phyloP scores from a whole-genome alignment of 2,797 vertebrate species.

The Prunella strophiata region DNA sequence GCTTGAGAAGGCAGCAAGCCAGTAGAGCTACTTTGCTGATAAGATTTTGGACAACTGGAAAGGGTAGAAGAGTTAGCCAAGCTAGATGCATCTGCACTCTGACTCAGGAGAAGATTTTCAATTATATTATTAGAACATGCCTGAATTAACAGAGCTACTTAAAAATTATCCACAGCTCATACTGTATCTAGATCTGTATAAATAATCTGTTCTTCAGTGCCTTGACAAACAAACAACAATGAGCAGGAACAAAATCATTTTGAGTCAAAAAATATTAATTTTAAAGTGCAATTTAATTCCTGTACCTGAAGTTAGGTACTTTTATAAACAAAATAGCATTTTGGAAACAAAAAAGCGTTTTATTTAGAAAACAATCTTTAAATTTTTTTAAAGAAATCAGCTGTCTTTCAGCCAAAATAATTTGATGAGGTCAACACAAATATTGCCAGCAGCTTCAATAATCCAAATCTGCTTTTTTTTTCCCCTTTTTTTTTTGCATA shows the following conservation, averaged over 20 bases:
- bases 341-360: not conserved
- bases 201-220: not conserved
- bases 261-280: not conserved
- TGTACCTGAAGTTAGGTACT: not conserved
- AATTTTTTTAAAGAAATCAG: not conserved
- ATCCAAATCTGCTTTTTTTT: not conserved
- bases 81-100: not conserved
- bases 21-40: not conserved
- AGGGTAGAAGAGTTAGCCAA: not conserved
- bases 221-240: not conserved
- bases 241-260: not conserved
- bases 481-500: not conserved
- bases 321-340: not conserved
- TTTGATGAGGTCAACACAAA: conserved; percentile 5
- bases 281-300: not conserved
- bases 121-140: not conserved
- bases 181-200: not conserved
- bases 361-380: conserved; percentile 35
- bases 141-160: conserved; percentile 33
- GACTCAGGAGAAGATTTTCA: not conserved
- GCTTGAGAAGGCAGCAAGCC: not conserved
- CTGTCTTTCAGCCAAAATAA: conserved; percentile 33
- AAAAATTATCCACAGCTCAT: not conserved
- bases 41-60: not conserved
- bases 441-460: conserved; percentile 44